Conservation (phyloP, 1,140 invertebrate species). For the Euura saliciscinereae region DNA sequence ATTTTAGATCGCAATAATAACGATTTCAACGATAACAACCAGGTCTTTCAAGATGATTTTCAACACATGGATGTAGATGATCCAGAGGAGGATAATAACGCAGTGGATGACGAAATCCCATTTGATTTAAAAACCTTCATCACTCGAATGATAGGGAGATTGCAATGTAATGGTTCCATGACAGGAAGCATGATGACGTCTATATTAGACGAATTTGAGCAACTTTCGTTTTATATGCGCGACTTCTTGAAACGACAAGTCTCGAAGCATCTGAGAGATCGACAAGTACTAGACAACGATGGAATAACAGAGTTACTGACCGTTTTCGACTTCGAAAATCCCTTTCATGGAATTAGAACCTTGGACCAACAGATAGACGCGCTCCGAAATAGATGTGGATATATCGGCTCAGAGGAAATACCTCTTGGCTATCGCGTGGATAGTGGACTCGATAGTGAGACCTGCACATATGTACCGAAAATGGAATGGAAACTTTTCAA, state of each 20-base stretch:
- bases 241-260: slow-evolving; percentile 21
- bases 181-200: slow-evolving; percentile 9
- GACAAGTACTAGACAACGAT: slow-evolving; percentile 16
- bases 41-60: neutral
- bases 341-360: slow-evolving; percentile 23
- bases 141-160: slow-evolving; percentile 23
- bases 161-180: slow-evolving; percentile 24
- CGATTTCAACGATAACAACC: neutral
- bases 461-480: slow-evolving; percentile 16
- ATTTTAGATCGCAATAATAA: neutral
- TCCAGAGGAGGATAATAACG: neutral
- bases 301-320: slow-evolving; percentile 14
- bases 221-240: slow-evolving; percentile 11
- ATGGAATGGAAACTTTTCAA: slow-evolving; percentile 24
- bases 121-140: slow-evolving; percentile 15
- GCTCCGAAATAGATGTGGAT: slow-evolving; percentile 21
- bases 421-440: slow-evolving; percentile 25
- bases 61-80: neutral
- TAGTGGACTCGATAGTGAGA: slow-evolving; percentile 12
- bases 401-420: slow-evolving; percentile 24
- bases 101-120: neutral
- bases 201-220: slow-evolving; percentile 23
- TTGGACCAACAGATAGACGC: slow-evolving; percentile 28
- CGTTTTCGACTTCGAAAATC: slow-evolving; percentile 21
- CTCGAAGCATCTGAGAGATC: slow-evolving; percentile 6